Percentiles rank a stretch among this genome's conserved stretches.
Evolutionary conservation across 2,797 vertebrate genomes (phyloP).

Genomic region (Hippoglossus hippoglossus): DNA sequence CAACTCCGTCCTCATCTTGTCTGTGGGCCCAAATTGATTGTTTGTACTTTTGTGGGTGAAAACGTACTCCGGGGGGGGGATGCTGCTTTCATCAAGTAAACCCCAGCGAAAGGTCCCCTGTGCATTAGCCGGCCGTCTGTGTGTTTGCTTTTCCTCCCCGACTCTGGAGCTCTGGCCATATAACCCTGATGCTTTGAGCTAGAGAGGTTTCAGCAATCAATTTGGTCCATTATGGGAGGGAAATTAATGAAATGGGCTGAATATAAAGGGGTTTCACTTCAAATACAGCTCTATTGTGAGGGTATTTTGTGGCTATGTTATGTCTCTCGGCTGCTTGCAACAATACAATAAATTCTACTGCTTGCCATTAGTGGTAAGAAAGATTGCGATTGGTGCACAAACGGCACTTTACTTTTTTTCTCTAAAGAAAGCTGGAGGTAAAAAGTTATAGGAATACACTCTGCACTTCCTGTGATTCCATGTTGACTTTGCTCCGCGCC

Average conservation of each 20-base stretch:
- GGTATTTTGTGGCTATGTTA: constrained; percentile 49
- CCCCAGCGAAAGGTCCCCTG: constrained; percentile 57
- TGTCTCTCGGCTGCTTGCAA: constrained; percentile 51
- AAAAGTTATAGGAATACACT: constrained; percentile 27
- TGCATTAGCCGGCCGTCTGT: constrained; percentile 66
- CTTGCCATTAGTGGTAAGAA: constrained; percentile 52
- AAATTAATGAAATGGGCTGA: constrained; percentile 76
- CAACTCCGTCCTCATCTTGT: constrained; percentile 76
- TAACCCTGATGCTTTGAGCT: constrained; percentile 67
- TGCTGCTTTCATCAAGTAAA: constrained; percentile 74
- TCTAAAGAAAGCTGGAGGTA: constrained; percentile 21
- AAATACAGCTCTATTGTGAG: constrained; percentile 58
- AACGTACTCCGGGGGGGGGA: constrained; percentile 60
- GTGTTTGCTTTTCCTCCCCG: constrained; percentile 69
- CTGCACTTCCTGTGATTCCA: constrained; percentile 12
- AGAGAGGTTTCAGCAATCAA: constrained; percentile 78
- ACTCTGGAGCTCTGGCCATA: constrained; percentile 69
- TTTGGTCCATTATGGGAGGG: constrained; percentile 69
- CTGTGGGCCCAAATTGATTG: constrained; percentile 81
- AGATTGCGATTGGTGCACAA: constrained; percentile 40
- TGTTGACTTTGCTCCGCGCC: constrained; percentile 17
- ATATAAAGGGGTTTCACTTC: constrained; percentile 61
- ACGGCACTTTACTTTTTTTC: constrained; percentile 21
- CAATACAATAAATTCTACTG: constrained; percentile 54
- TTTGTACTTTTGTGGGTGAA: constrained; percentile 80